Percentiles rank a stretch among this genome's conserved stretches.
Conservation (phyloP, 2,113 vertebrate genomes). For the Loxodonta africana region DNA sequence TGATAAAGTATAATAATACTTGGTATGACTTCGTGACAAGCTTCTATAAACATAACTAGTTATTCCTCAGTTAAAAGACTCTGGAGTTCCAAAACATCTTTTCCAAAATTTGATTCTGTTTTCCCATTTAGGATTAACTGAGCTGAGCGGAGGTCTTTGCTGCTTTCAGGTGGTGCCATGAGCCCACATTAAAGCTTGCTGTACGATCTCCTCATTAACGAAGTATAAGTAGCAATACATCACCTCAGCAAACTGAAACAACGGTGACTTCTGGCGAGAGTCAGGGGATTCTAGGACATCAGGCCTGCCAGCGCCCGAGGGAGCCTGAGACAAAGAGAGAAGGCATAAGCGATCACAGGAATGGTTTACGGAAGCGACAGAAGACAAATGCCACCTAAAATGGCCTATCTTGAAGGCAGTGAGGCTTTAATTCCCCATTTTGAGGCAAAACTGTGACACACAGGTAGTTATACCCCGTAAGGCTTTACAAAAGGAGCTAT, state of each 20-base stretch:
- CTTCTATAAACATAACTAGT: constrained; percentile 1
- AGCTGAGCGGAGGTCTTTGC: constrained; percentile 12
- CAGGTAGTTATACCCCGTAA: background rate
- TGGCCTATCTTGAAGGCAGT: background rate
- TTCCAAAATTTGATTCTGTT: constrained; percentile 35
- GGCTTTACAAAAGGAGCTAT: constrained; percentile 21
- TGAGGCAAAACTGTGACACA: background rate
- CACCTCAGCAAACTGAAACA: constrained; percentile 95
- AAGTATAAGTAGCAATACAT: constrained; percentile 27
- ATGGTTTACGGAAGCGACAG: background rate
- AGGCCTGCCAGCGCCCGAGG: constrained; percentile 90
- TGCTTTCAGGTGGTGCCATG: constrained; percentile 2
- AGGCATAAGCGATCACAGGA: constrained; percentile 45
- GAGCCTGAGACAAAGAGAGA: constrained; percentile 86
- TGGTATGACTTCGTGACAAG: background rate
- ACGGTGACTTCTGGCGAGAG: constrained; percentile 90
- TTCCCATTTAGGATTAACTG: constrained; percentile 31
- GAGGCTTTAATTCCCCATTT: background rate
- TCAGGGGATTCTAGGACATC: constrained; percentile 90
- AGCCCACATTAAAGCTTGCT: constrained; percentile 17
- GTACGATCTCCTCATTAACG: constrained; percentile 19
- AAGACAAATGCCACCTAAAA: background rate
- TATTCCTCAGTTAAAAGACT: constrained; percentile 51
- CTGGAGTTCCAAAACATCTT: background rate
- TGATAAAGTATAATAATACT: background rate